phyloP scores from a whole-genome alignment of 2,113 vertebrate genomes.

The Labeo rohita region DNA sequence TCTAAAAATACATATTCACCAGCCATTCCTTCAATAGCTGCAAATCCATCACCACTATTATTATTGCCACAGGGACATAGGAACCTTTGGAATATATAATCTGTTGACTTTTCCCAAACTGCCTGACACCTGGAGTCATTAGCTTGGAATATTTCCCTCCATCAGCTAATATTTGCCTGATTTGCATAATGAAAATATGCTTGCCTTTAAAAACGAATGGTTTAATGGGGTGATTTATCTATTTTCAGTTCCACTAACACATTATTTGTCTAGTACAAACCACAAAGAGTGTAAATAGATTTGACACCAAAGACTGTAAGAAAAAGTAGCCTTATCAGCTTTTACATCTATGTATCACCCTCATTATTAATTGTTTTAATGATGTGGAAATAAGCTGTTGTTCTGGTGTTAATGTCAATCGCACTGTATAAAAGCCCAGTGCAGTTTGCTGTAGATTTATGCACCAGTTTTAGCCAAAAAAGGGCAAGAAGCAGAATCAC shows the following conservation, averaged over 20 bases:
- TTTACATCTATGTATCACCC: slow-evolving; percentile 54
- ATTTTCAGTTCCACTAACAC: background rate
- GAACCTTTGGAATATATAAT: background rate
- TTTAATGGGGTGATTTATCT: background rate
- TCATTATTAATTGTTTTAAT: slow-evolving; percentile 61
- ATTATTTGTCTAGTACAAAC: slow-evolving; percentile 5
- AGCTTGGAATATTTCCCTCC: background rate
- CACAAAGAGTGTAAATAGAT: background rate
- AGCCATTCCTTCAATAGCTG: background rate
- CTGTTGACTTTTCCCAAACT: slow-evolving; percentile 15
- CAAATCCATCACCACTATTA: background rate
- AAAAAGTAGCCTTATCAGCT: slow-evolving; percentile 53
- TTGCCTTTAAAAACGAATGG: slow-evolving; percentile 22
- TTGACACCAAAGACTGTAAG: background rate
- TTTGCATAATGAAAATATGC: background rate
- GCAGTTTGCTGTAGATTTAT: slow-evolving; percentile 7
- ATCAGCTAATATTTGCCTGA: background rate
- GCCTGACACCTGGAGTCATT: background rate
- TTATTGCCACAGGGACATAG: background rate
- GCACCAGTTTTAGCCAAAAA: background rate
- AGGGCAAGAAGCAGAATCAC: background rate
- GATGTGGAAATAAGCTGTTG: slow-evolving; percentile 65
- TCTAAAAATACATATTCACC: background rate
- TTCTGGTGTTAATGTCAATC: slow-evolving; percentile 35
- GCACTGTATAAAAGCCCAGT: slow-evolving; percentile 56